Conservation (phyloP, 2,888 invertebrate species). For the Drosophila cracens region DNA sequence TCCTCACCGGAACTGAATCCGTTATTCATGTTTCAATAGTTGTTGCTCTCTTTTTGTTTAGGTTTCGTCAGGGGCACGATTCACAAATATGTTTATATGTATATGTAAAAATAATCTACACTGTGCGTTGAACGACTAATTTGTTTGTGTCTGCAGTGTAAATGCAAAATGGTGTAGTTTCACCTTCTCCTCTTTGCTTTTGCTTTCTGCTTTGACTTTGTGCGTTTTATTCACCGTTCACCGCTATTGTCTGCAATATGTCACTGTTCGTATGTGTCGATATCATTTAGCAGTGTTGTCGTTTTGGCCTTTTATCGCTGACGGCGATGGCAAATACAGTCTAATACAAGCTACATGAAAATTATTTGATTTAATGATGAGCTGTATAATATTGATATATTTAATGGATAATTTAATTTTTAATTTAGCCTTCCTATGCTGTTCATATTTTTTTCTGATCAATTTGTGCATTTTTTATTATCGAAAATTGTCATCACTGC, state of each 20-base stretch:
- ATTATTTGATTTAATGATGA: background rate
- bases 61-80: constrained; percentile 3
- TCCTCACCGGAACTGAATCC: constrained; percentile 96
- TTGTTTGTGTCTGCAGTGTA: background rate
- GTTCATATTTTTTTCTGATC: background rate
- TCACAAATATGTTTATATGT: background rate
- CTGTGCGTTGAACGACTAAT: background rate
- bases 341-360: background rate
- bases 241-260: constrained; percentile 23
- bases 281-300: constrained; percentile 7
- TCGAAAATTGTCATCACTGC: background rate
- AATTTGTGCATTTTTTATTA: background rate
- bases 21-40: constrained; percentile 86
- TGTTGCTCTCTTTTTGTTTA: background rate
- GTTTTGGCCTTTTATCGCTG: background rate
- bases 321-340: background rate
- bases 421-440: background rate
- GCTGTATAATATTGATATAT: background rate
- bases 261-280: constrained; percentile 14
- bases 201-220: constrained; percentile 38
- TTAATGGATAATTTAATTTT: background rate
- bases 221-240: constrained; percentile 46
- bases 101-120: background rate
- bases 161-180: background rate
- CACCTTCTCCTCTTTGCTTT: constrained; percentile 28